Conservation (phyloP, 2,113 vertebrate genomes). For the Megaceryle maxima region DNA sequence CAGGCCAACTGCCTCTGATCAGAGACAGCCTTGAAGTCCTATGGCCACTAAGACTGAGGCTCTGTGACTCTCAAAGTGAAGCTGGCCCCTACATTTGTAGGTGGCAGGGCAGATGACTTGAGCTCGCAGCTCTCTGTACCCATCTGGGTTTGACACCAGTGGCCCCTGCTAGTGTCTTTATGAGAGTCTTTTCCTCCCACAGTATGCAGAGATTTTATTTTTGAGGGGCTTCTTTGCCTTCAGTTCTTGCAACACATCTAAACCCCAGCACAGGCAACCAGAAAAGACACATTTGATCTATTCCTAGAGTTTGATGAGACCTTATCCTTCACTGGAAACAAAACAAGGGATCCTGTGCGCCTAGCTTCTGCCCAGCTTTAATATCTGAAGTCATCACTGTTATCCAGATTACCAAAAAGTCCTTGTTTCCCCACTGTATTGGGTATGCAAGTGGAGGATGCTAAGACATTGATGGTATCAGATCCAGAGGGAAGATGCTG, state of each 20-base stretch:
- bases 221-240: background rate
- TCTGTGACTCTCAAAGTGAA: background rate
- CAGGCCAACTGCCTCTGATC: background rate
- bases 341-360: background rate
- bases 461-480: fast-evolving
- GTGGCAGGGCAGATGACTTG: background rate
- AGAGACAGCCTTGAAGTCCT: background rate
- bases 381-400: background rate
- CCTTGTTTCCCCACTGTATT: background rate
- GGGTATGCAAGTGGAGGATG: fast-evolving
- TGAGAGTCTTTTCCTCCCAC: background rate
- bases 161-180: background rate
- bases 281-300: background rate
- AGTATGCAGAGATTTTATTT: background rate
- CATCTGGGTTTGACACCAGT: background rate
- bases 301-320: background rate
- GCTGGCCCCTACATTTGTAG: fast-evolving
- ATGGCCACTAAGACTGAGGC: background rate
- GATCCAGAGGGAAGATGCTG: no score
- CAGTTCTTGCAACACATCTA: background rate
- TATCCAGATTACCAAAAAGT: background rate
- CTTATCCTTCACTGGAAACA: background rate
- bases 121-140: background rate
- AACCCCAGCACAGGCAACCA: background rate
- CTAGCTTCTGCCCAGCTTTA: background rate